Evolutionary conservation across 2,888 invertebrate genomes (phyloP).

Genomic region (Cerastis rubricosa): DNA sequence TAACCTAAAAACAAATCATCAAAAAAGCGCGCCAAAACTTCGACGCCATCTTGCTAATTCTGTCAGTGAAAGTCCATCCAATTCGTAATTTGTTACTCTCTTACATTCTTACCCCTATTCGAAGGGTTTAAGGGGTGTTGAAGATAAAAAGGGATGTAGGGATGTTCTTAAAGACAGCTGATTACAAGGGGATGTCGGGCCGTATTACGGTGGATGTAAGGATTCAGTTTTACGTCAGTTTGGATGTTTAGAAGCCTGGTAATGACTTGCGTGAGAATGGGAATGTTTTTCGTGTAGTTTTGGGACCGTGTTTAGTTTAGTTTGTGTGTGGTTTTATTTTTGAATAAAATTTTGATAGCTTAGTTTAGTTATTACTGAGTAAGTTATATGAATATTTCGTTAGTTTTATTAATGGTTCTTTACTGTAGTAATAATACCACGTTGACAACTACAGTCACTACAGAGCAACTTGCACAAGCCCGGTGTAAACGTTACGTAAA

Average conservation of each 20-base stretch:
- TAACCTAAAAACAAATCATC: constrained; percentile 24
- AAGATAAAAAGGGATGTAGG: constrained; percentile 85
- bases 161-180: constrained; percentile 81
- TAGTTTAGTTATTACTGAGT: neutral
- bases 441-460: too few relatives aligned
- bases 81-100: constrained; percentile 74
- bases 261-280: constrained; percentile 54
- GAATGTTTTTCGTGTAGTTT: constrained; percentile 45
- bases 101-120: constrained; percentile 66
- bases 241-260: constrained; percentile 58
- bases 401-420: neutral
- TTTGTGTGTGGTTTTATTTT: constrained; percentile 4
- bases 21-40: constrained; percentile 35
- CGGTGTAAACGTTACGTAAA: neutral
- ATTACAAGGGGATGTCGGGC: constrained; percentile 85
- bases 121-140: constrained; percentile 77
- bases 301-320: constrained; percentile 12
- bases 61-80: constrained; percentile 54
- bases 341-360: neutral
- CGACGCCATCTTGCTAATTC: constrained; percentile 44
- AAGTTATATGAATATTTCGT: neutral
- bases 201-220: constrained; percentile 75
- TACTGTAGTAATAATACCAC: neutral
- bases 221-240: constrained; percentile 67
- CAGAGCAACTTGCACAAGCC: too few relatives aligned